A percentile compares a stretch with the other conserved stretches of the same genome.
Conservation (phyloP, 2,888 invertebrate species). For the Hecatera dysodea region DNA sequence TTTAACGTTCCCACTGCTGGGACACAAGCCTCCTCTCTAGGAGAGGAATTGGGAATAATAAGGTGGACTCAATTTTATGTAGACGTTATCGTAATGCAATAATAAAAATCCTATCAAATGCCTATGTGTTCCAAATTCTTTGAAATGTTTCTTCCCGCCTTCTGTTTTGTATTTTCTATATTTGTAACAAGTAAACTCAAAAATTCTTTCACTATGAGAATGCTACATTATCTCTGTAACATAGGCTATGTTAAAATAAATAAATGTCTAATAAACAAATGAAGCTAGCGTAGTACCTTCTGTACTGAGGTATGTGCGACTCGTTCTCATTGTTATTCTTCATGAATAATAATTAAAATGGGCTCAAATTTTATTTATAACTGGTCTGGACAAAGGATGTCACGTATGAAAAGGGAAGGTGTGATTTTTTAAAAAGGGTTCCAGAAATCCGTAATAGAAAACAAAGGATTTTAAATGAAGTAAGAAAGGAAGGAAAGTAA, state of each 20-base stretch:
- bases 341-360: conserved; percentile 52
- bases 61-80: conserved; percentile 8
- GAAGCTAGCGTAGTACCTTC: conserved; percentile 9
- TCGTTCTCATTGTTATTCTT: conserved; percentile 40
- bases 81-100: conserved; percentile 25
- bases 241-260: no score
- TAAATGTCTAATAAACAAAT: no score
- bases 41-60: no score
- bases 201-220: no score
- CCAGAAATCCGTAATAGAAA: conserved; percentile 62
- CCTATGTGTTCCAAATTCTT: conserved; percentile 30
- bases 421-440: conserved; percentile 68
- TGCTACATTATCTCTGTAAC: no score
- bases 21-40: no score
- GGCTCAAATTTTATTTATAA: conserved; percentile 65
- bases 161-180: conserved; percentile 36
- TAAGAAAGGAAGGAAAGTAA: conserved; percentile 56
- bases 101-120: conserved; percentile 42
- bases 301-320: conserved; percentile 8
- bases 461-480: conserved; percentile 68
- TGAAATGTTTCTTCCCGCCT: conserved; percentile 3
- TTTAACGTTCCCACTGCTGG: no score
- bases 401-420: conserved; percentile 66
- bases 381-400: conserved; percentile 57
- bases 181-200: no score